Base-by-base conservation (phyloP, 2,113 vertebrate genomes). In the Lophotis ruficrista region DNA sequence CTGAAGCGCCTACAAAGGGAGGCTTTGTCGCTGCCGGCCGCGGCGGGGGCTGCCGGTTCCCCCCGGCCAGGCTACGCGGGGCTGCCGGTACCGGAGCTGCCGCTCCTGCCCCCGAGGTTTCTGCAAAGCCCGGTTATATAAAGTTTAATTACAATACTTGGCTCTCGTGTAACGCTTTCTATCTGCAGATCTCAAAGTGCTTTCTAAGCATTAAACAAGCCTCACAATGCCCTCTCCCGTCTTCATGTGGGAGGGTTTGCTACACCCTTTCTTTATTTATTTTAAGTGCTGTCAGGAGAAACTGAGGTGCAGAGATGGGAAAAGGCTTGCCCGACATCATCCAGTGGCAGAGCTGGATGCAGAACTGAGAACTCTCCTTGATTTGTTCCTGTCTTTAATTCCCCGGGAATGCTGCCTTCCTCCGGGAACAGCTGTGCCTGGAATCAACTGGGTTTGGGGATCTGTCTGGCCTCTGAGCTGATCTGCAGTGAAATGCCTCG, bases 121-220 rank as follows among this genome's bases (percentile, higher is more conserved):
- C 92, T 83, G 28, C 87, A 90, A 79, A 95, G 89, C 64, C 77
- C 57, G 37, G 80, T 94, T 97, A 95, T 93, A 93, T 96, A 96
- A 97, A 96, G 94, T 97, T 97, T 93, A 94, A 96, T 97, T 91
- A 96, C 58, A 94, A 96, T 93, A 93, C 71, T 94, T 97, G 95
- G 95, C 95, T 95, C 94, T 94, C 72, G 58, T 25, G 68, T 93
- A 71, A 68, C 25, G 48, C 88, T 96, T 92, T 94, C 89, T 95
- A 96, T 95, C 94, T 95, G 80, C 84, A 96, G 83, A 93, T 97
- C 94, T 96, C 57, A 88, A 92, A 96, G 93, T 96, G 95, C 94
- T 97, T 97, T 95, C 96, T 96, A 97, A 97, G 93, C 96, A 96
- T 94, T 96, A 96, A 94, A 91, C 96, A 93, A 94, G 91, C 94